These are phyloP conservation scores for Heteractis magnifica DNA, from an alignment of 92 coral and sea anemone genomes.

Conservation along the genomic window DNA sequence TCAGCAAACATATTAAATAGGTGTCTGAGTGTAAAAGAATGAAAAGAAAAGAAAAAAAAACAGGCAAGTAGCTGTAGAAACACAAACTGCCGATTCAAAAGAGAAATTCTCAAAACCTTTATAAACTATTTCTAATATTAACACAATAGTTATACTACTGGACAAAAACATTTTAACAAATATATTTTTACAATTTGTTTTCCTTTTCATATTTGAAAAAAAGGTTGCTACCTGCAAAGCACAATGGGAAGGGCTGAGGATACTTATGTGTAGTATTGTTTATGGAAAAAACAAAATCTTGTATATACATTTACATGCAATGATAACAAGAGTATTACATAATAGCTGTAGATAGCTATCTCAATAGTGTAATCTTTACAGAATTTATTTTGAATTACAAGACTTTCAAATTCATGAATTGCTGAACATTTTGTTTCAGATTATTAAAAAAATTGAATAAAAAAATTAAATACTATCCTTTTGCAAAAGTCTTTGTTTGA, in stretches of 20 bases:
- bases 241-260: background rate
- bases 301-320: background rate
- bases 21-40: background rate
- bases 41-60: background rate
- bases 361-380: background rate
- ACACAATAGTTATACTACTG: background rate
- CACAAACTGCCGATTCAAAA: background rate
- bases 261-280: background rate
- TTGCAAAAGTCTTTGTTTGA: no score
- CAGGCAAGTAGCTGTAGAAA: background rate
- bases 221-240: background rate
- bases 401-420: no score
- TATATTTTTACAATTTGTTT: background rate
- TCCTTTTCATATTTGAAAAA: background rate
- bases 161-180: background rate
- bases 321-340: background rate
- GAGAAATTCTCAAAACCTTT: background rate
- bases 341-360: background rate
- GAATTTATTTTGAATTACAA: background rate
- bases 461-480: no score
- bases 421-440: no score
- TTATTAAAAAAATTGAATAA: no score
- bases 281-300: background rate
- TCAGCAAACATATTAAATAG: background rate
- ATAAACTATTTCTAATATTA: background rate